Conservation (phyloP, 2,888 invertebrate species). For the Dicranocentrus wangi region DNA sequence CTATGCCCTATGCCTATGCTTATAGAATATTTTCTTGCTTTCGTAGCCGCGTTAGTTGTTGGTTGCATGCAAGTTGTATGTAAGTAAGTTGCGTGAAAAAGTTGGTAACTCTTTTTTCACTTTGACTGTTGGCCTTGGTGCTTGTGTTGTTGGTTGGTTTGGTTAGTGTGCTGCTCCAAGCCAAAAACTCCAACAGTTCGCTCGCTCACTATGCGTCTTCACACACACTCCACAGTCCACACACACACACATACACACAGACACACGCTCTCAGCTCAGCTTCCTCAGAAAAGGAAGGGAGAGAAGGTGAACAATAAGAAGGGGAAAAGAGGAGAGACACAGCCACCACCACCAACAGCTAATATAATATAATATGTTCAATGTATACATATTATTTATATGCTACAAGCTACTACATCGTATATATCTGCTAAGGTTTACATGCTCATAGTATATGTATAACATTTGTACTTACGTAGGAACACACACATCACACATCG, state of each 20-base stretch:
- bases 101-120: not conserved
- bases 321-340: no score
- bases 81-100: not conserved
- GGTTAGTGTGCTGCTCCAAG: not conserved
- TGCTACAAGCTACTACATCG: not conserved
- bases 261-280: not conserved
- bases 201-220: not conserved
- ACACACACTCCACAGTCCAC: not conserved
- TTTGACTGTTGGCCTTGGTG: conserved; percentile 44
- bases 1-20: not conserved
- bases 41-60: not conserved
- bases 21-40: not conserved
- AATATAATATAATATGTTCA: not conserved
- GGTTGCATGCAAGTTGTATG: not conserved
- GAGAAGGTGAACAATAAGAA: not conserved
- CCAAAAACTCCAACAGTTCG: not conserved
- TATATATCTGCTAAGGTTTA: not conserved
- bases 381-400: not conserved
- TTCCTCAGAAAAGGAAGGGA: not conserved
- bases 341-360: not conserved
- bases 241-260: conserved; percentile 6
- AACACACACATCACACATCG: no score
- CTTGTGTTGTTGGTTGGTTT: not conserved
- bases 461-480: no score
- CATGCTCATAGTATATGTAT: not conserved